Evolutionary conservation across 2,797 vertebrate genomes (phyloP), one percentile per base, ranked within the genome.

Genomic region (Ciconia nigra): DNA sequence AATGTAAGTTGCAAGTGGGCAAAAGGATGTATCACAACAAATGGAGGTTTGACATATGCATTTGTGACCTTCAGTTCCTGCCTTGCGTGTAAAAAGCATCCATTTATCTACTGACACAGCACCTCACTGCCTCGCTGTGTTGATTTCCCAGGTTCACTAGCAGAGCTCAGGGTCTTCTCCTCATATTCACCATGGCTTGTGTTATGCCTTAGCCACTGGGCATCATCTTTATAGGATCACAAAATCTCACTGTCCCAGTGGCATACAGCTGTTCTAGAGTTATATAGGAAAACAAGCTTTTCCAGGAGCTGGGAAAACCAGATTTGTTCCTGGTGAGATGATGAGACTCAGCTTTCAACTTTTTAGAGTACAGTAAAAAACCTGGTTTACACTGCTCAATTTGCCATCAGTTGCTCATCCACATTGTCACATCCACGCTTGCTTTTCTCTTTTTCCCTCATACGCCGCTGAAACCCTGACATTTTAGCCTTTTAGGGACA

Each of bases 121-220:
- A 15, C 10, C 67, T 46, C 26, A 4, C 49, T 69, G 62, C n/a
- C 61, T 70, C 0, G 0, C 24, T 41, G 2, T 9, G 35, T 39
- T 76, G 35, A 16, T 58, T 84, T 86, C 69, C 28, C 73, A 83
- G 35, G 39, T 29, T 44, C 35, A 6, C 18, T 42, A 21, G 18
- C 42, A 67, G 42, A 84, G 52, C 62, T 65, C 46, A 31, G 42
- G 42, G 31, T 62, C 39, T 76, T 42, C 54, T 82, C 39, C 28
- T 85, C 15, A 2, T 78, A 6, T 47, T 65, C 51, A n/a, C 2
- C 9, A 2, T 21, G 35, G 55, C 46, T 83, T 31, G 22, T 39
- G 8, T 70, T 39, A 39, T 37, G 37, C 44, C 37, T 71, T 29
- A 70, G 49, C 54, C 35, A 25, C 54, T 35, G 54, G 9, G 35